These are phyloP conservation scores for Athene cunicularia DNA, from an alignment of 2,113 vertebrate species.

Conservation along the genomic window DNA sequence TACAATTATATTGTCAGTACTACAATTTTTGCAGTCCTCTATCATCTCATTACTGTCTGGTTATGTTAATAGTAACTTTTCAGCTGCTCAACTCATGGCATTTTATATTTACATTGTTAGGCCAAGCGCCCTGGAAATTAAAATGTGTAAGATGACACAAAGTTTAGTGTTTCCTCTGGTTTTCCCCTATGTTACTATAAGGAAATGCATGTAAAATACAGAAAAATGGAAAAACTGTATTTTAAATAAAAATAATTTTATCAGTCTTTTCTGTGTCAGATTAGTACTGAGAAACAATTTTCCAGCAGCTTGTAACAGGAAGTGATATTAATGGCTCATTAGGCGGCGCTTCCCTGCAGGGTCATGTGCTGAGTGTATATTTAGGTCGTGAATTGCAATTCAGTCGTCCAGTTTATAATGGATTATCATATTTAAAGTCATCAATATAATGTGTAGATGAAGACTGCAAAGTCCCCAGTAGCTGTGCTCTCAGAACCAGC, in stretches of 20 bases:
- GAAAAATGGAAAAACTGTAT: background rate
- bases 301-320: background rate
- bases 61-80: background rate
- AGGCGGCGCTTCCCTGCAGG: rapidly evolving
- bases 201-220: background rate
- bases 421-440: background rate
- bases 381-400: background rate
- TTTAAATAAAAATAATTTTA: background rate
- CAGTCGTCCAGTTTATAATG: background rate
- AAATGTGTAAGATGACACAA: background rate
- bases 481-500: background rate
- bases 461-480: background rate
- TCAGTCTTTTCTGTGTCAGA: background rate
- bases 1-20: background rate
- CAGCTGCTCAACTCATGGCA: background rate
- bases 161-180: background rate
- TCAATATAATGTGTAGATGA: rapidly evolving
- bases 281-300: background rate
- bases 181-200: background rate
- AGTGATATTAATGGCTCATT: background rate
- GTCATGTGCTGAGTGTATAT: background rate
- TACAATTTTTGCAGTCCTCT: background rate
- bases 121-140: background rate
- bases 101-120: background rate
- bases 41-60: rapidly evolving